Base-by-base conservation (phyloP, 2,888 invertebrate genomes). In the Chrysolina oricalcia region DNA sequence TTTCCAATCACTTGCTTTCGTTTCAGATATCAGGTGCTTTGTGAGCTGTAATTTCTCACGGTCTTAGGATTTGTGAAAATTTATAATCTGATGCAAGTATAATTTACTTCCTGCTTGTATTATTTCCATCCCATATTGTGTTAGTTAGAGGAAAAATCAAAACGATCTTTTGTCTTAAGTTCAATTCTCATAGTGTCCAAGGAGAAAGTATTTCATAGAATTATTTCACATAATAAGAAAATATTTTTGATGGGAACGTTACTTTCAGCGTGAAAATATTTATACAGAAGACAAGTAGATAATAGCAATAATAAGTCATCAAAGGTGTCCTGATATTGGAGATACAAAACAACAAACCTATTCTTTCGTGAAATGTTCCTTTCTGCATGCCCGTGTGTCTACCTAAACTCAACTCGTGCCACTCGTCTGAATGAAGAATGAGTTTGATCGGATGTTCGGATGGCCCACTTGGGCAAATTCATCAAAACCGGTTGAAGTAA, bases 21-120 rank as follows among this genome's bases (percentile, higher is more conserved):
- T 17, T 48, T 48, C 10, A 48, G 8, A n/a, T 48, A 48, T 17
- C n/a, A 17, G 2, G 17, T 1, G 17, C n/a, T 48, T 48, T 48
- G 17, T 48, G 35, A 48, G 17, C 9, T 48, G 0, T n/a, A 48
- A 10, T 48, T 48, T 48, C 48, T 19, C 53, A 59, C 35, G 59
- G 13, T n/a, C 59, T 35, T 35, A 23, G n/a, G 23, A 59, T 59
- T 59, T 59, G 59, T 59, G 59, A 59, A 59, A 59, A 27, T n/a
- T n/a, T 17, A 23, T 0, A 35, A 53, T 53, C 21, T 53, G 19
- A 21, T 21, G 11, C 9, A 17, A 13, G 17, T 5, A 10, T 23
- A 11, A 53, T 21, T 11, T 10, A 21, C 21, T 53, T 23, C 23
- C 21, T 21, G 5, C 19, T 53, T 19, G 21, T 53, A 53, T 21